phyloP scores from a whole-genome alignment of 2,113 vertebrate genomes.

The Anser cygnoides region DNA sequence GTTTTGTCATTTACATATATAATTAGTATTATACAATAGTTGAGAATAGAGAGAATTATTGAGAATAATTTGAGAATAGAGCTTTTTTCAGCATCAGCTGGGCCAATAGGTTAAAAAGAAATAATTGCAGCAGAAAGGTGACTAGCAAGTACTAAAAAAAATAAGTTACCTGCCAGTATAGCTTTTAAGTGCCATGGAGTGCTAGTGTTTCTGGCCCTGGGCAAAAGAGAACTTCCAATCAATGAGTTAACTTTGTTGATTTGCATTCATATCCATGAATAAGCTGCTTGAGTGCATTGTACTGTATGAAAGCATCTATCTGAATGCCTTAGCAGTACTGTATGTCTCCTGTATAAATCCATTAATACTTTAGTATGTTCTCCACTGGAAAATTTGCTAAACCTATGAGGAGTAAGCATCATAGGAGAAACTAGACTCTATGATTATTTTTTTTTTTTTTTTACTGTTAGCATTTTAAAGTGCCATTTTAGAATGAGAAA shows the following conservation, averaged over 20 bases:
- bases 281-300: background rate
- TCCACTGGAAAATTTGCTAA: background rate
- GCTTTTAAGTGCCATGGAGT: background rate
- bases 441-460: background rate
- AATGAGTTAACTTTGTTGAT: background rate
- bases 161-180: background rate
- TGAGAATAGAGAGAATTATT: no score
- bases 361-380: background rate
- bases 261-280: constrained; percentile 5
- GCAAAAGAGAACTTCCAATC: background rate
- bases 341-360: background rate
- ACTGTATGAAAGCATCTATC: background rate
- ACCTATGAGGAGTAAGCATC: background rate
- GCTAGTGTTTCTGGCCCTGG: background rate
- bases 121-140: background rate
- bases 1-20: background rate
- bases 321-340: background rate
- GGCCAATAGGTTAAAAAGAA: background rate
- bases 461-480: background rate
- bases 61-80: background rate
- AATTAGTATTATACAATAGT: background rate
- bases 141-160: background rate
- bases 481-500: constrained; percentile 10
- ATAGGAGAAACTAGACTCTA: background rate
- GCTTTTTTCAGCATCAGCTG: background rate